These are phyloP conservation scores for Panzeria rudis DNA, from an alignment of 2,888 invertebrate genomes.

Conservation along the genomic window DNA sequence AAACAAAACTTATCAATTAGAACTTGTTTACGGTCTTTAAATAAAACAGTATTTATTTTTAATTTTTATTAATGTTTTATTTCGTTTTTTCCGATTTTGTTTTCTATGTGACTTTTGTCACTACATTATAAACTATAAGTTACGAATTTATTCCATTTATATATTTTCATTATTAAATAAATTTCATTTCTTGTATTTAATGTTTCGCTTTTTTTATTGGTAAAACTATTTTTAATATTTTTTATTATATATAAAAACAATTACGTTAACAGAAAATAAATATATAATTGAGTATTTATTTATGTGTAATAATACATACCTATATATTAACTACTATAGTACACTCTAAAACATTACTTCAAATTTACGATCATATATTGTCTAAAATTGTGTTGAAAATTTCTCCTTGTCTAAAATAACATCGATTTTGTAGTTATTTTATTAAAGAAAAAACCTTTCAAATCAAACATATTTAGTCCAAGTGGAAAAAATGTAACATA, in stretches of 20 bases:
- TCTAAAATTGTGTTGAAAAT: too few relatives aligned
- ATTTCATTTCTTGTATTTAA: constrained; percentile 28
- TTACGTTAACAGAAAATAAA: constrained; percentile 65
- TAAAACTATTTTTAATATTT: constrained; percentile 61
- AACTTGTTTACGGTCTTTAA: not conserved
- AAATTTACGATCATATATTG: too few relatives aligned
- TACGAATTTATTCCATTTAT: constrained; percentile 64
- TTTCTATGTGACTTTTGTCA: constrained; percentile 35
- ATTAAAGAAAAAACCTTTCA: too few relatives aligned
- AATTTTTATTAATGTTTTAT: constrained; percentile 65
- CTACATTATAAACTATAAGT: constrained; percentile 64
- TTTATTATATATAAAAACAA: constrained; percentile 65
- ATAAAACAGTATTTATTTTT: constrained; percentile 33
- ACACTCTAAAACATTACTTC: too few relatives aligned
- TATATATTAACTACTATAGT: too few relatives aligned
- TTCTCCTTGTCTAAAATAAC: too few relatives aligned
- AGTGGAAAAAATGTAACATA: too few relatives aligned
- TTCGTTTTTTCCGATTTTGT: constrained; percentile 42
- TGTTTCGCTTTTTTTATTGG: constrained; percentile 11
- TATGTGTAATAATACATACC: constrained; percentile 53
- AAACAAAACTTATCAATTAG: too few relatives aligned
- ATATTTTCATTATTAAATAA: constrained; percentile 56
- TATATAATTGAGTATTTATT: constrained; percentile 39
- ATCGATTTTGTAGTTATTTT: too few relatives aligned
- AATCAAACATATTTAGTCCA: too few relatives aligned